Conservation (phyloP, 1,140 invertebrate genomes). For the Panagrolaimus sp. region DNA sequence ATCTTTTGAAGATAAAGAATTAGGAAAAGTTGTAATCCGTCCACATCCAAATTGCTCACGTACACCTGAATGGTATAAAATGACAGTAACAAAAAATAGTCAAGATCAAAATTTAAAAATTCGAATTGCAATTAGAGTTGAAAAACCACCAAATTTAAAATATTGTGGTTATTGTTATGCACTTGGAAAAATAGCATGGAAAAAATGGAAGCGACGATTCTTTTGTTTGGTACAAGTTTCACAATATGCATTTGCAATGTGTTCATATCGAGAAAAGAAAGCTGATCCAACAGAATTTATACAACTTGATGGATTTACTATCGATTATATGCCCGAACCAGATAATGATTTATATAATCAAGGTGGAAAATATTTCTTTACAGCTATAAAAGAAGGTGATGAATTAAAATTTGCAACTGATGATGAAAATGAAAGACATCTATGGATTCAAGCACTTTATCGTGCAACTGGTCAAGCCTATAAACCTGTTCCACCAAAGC, state of each 20-base stretch:
- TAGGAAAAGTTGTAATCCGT: conserved; percentile 59
- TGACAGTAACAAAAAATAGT: conserved; percentile 86
- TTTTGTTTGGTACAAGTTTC: conserved; percentile 97
- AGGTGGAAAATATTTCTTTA: conserved; percentile 89
- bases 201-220: conserved; percentile 98
- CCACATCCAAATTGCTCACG: conserved; percentile 60
- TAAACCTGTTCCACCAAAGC: conserved; percentile 82
- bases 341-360: conserved; percentile 70
- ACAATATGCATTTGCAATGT: conserved; percentile 99
- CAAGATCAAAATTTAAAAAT: conserved; percentile 90
- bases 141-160: conserved; percentile 95
- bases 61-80: conserved; percentile 89
- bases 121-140: conserved; percentile 94
- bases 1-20: conserved; percentile 84
- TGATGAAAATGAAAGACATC: conserved; percentile 92
- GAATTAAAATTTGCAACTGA: conserved; percentile 91
- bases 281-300: conserved; percentile 98
- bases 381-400: conserved; percentile 94
- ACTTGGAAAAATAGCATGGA: conserved; percentile 93
- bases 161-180: conserved; percentile 88
- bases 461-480: conserved; percentile 96
- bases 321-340: conserved; percentile 89
- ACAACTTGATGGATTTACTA: conserved; percentile 96
- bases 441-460: conserved; percentile 96
- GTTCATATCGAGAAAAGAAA: conserved; percentile 98